Conservation (phyloP, 2,113 vertebrate genomes). For the Chauna torquata region DNA sequence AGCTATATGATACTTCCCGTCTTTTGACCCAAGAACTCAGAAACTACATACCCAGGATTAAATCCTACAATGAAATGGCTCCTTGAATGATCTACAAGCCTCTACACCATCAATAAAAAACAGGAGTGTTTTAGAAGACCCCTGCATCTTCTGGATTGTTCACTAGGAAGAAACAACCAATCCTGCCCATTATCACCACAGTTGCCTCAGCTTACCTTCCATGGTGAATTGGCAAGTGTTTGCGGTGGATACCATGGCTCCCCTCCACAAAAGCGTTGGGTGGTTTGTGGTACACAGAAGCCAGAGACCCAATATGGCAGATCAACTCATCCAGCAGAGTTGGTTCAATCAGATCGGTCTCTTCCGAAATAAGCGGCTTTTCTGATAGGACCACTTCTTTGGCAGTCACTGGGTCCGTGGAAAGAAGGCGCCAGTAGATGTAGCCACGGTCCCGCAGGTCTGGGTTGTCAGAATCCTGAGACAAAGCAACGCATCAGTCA, state of each 20-base stretch:
- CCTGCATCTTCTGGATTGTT: neutral
- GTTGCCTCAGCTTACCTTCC: slow-evolving; percentile 82
- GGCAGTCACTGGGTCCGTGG: slow-evolving; percentile 96
- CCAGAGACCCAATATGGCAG: slow-evolving; percentile 96
- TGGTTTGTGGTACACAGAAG: slow-evolving; percentile 97
- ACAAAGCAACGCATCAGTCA: neutral
- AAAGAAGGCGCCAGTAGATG: slow-evolving; percentile 98
- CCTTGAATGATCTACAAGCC: neutral
- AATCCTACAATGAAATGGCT: neutral
- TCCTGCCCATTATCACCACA: fast-evolving
- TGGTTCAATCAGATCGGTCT: slow-evolving; percentile 96
- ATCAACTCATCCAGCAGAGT: slow-evolving; percentile 95
- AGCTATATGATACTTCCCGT: neutral
- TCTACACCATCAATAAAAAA: neutral
- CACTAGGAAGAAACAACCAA: neutral
- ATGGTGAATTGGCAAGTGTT: slow-evolving; percentile 96
- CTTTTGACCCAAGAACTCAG: neutral
- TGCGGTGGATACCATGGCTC: slow-evolving; percentile 96
- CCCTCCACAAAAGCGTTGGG: slow-evolving; percentile 98
- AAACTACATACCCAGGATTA: neutral
- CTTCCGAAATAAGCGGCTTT: slow-evolving; percentile 96
- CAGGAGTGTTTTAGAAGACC: neutral
- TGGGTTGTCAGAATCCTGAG: slow-evolving; percentile 97
- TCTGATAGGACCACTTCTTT: slow-evolving; percentile 97
- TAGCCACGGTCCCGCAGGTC: slow-evolving; percentile 97